phyloP scores from a whole-genome alignment of 2,113 vertebrate genomes.

The Scomber scombrus region DNA sequence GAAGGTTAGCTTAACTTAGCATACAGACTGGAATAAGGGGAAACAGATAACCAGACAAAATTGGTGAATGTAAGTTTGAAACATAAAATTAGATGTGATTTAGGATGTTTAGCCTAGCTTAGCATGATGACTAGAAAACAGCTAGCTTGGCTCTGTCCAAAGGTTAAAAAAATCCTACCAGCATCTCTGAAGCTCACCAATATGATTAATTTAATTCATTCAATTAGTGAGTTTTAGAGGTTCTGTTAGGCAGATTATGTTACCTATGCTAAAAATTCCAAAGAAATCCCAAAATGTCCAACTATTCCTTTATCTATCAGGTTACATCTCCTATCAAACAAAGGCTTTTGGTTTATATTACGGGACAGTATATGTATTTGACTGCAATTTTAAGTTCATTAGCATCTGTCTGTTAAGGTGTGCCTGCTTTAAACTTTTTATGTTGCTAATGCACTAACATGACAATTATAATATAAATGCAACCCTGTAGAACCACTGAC shows the following conservation, averaged over 20 bases:
- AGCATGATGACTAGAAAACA: not conserved
- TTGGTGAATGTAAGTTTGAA: too few species aligned
- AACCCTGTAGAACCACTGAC: constrained; percentile 61
- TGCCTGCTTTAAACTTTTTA: constrained; percentile 6
- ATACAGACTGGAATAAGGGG: not conserved
- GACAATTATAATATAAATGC: constrained; percentile 35
- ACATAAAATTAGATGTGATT: too few species aligned
- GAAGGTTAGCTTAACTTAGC: not conserved
- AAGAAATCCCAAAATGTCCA: constrained; percentile 8
- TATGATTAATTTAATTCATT: not conserved
- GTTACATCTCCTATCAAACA: not conserved
- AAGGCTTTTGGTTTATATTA: constrained; percentile 26
- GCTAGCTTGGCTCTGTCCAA: not conserved
- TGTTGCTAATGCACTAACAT: constrained; percentile 14
- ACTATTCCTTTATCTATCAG: constrained; percentile 22
- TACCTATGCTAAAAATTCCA: not conserved
- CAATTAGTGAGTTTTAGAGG: not conserved
- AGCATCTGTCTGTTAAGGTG: not conserved
- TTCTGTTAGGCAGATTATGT: not conserved
- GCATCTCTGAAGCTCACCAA: not conserved
- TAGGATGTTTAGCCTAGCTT: not conserved
- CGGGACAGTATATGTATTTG: constrained; percentile 5
- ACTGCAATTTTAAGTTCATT: constrained; percentile 4
- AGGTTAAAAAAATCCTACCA: not conserved
- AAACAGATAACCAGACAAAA: not conserved